Evolutionary conservation across 2,113 vertebrate genomes (phyloP).

Genomic region (Ciconia maguari): DNA sequence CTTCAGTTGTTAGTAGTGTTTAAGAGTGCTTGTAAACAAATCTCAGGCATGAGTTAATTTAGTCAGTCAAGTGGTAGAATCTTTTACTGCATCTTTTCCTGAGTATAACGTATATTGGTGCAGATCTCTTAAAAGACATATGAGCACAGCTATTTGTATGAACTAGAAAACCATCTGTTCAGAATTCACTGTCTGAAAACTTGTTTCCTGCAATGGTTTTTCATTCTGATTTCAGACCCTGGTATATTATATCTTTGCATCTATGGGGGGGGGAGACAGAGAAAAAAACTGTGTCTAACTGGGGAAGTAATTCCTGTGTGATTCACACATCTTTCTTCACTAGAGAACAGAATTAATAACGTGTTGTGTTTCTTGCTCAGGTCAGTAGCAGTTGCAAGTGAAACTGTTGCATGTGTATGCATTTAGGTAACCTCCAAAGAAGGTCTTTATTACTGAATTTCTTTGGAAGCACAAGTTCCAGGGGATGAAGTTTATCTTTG

Average conservation of each 20-base stretch:
- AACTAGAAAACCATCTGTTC: conserved; percentile 61
- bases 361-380: not conserved
- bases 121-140: conserved; percentile 25
- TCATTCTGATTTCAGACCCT: conserved; percentile 25
- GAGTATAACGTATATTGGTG: not conserved
- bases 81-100: conserved; percentile 5
- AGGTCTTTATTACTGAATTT: not conserved
- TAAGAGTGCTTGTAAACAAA: not conserved
- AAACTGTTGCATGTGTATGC: not conserved
- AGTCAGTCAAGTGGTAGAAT: not conserved
- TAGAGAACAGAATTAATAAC: not conserved
- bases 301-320: not conserved
- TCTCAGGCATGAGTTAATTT: not conserved
- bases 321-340: not conserved
- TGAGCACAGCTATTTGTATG: conserved; percentile 19
- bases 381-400: not conserved
- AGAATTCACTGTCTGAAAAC: conserved; percentile 54
- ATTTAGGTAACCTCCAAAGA: not conserved
- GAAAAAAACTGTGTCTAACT: not conserved
- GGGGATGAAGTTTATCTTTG: not conserved
- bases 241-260: not conserved
- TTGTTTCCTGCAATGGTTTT: conserved; percentile 20
- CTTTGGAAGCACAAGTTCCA: not conserved
- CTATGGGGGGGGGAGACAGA: not conserved
- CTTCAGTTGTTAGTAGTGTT: conserved; percentile 16